phyloP scores from a whole-genome alignment of 2,888 invertebrate species.

The Lypha dubia region DNA sequence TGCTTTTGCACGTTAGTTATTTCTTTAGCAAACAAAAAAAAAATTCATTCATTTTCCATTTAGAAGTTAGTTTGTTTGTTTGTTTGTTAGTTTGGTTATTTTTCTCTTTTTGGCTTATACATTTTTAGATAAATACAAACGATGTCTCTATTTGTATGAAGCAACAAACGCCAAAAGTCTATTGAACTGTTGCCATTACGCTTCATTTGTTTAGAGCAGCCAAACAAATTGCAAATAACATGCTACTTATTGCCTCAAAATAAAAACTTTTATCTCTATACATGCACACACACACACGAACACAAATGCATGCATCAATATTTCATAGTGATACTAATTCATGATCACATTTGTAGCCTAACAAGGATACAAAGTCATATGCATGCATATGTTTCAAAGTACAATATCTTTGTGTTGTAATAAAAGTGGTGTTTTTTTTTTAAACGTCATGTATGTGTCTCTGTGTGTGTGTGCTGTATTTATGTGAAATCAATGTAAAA shows the following conservation, averaged over 20 bases:
- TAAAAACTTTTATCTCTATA: conserved; percentile 6
- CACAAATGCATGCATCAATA: background rate
- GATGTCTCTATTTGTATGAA: conserved; percentile 23
- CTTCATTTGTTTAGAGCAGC: conserved; percentile 76
- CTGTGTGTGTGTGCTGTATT: background rate
- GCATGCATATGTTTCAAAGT: background rate
- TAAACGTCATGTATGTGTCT: conserved; percentile 20
- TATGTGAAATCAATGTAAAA: conserved; percentile 60
- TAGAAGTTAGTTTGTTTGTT: conserved; percentile 28
- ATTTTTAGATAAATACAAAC: conserved; percentile 40
- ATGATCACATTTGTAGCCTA: conserved; percentile 26
- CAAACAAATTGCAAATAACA: conserved; percentile 68
- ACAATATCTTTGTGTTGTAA: background rate
- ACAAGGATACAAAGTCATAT: background rate
- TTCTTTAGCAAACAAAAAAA: conserved; percentile 20
- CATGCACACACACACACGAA: no score
- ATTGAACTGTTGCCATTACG: conserved; percentile 81
- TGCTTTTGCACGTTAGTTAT: conserved; percentile 29
- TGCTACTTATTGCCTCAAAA: conserved; percentile 54
- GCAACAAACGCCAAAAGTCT: conserved; percentile 70
- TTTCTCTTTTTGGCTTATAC: conserved; percentile 25
- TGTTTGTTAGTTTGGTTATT: background rate
- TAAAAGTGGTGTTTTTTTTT: conserved; percentile 9
- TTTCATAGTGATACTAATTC: conserved; percentile 47
- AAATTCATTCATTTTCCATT: conserved; percentile 49